phyloP scores from a whole-genome alignment of 2,888 invertebrate species.

The Drosophila kuntzei region DNA sequence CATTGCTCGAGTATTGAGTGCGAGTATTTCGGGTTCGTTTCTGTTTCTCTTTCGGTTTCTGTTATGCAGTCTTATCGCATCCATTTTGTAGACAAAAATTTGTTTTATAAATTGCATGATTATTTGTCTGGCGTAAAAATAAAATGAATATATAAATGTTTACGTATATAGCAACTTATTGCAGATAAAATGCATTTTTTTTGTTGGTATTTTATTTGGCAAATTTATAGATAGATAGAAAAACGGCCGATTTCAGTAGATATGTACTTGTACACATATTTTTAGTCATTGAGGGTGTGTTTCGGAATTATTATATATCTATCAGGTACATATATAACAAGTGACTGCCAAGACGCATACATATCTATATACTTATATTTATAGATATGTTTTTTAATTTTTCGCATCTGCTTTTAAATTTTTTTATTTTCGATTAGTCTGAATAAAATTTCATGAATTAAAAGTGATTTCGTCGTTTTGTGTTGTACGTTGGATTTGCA shows the following conservation, averaged over 20 bases:
- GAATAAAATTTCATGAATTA: conserved; percentile 79
- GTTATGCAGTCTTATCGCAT: conserved; percentile 24
- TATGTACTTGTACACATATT: conserved; percentile 27
- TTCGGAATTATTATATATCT: background rate
- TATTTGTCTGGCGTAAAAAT: conserved; percentile 54
- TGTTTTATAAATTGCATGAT: conserved; percentile 53
- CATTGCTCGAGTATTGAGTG: conserved; percentile 42
- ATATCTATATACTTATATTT: conserved; percentile 4
- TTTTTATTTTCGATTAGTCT: conserved; percentile 36
- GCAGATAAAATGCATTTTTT: conserved; percentile 50
- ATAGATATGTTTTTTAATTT: conserved; percentile 10
- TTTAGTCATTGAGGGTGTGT: conserved; percentile 54
- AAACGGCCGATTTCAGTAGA: conserved; percentile 17
- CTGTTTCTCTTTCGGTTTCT: background rate
- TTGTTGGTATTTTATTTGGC: conserved; percentile 31
- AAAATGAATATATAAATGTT: conserved; percentile 21
- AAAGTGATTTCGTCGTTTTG: conserved; percentile 68
- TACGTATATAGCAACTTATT: conserved; percentile 18
- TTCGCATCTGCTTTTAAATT: conserved; percentile 13
- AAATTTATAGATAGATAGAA: conserved; percentile 41
- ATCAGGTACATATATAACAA: conserved; percentile 20
- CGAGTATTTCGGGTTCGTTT: conserved; percentile 33
- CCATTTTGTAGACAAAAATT: conserved; percentile 22
- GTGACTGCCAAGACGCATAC: conserved; percentile 15
- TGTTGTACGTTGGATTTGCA: conserved; percentile 39